A percentile compares a stretch with the other conserved stretches of the same genome.
Conservation (phyloP, 2,797 vertebrate species). For the Mareca strepera region DNA sequence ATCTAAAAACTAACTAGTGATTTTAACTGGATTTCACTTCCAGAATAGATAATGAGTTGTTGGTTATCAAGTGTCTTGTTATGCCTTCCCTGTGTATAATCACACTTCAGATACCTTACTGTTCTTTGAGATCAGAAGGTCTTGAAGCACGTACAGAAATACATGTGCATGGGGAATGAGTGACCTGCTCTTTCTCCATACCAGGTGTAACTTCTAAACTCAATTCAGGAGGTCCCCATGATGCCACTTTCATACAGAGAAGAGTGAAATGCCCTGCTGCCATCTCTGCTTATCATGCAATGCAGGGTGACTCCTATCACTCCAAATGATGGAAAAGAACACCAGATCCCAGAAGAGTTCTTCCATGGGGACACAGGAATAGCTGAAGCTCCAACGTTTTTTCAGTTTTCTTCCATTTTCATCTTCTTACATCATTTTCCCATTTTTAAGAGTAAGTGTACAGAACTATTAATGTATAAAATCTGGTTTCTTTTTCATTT, state of each 20-base stretch:
- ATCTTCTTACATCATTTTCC: not conserved
- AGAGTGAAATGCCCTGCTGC: not conserved
- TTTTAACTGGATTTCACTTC: not conserved
- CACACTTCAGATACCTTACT: not conserved
- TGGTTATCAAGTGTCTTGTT: not conserved
- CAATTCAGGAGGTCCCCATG: not conserved
- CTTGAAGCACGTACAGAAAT: not conserved
- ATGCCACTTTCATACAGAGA: not conserved
- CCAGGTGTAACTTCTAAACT: not conserved
- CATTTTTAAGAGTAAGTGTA: not conserved
- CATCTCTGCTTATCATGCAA: not conserved
- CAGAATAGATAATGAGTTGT: not conserved
- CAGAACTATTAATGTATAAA: not conserved
- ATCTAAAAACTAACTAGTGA: not conserved
- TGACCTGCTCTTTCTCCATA: fast-evolving
- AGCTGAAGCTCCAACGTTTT: not conserved
- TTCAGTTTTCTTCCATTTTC: not conserved
- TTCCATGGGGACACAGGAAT: not conserved
- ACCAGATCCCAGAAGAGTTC: not conserved
- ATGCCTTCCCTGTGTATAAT: not conserved
- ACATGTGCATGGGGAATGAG: not conserved
- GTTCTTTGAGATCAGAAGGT: not conserved
- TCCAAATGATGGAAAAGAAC: not conserved
- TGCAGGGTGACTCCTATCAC: not conserved
- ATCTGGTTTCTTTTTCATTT: not conserved